These are phyloP conservation scores for Montipora foliosa DNA, from an alignment of 64 coral and sea anemone genomes.

Conservation along the genomic window DNA sequence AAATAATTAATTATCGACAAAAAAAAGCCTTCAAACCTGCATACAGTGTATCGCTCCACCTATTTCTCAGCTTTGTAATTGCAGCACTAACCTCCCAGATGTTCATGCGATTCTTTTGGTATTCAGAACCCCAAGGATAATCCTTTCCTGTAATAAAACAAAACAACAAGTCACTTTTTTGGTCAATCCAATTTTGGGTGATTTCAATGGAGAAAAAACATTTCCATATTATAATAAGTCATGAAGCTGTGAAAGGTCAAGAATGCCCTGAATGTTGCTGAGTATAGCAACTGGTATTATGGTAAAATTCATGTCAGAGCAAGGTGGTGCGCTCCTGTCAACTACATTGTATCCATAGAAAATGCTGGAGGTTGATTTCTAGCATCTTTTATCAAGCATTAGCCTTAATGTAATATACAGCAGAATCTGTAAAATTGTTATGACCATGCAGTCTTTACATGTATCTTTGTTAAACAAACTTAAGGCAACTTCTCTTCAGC, in stretches of 20 bases:
- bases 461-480: too few species aligned
- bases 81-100: neutral
- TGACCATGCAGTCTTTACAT: too few species aligned
- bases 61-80: too few species aligned
- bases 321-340: neutral
- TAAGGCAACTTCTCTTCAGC: too few species aligned
- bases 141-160: slow-evolving; percentile 44
- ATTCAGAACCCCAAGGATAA: slow-evolving; percentile 81
- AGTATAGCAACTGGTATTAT: too few species aligned
- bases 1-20: too few species aligned
- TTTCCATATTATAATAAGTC: neutral
- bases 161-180: neutral
- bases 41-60: too few species aligned
- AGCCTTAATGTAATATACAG: neutral
- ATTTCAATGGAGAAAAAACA: neutral
- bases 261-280: too few species aligned
- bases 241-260: too few species aligned
- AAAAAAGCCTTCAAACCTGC: too few species aligned
- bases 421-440: too few species aligned
- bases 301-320: too few species aligned
- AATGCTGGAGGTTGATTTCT: neutral
- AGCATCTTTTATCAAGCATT: neutral
- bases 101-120: slow-evolving; percentile 79
- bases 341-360: neutral
- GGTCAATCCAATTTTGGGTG: neutral